A percentile compares a stretch with the other conserved stretches of the same genome.
These are phyloP conservation scores for Syritta pipiens DNA, from an alignment of 2,888 invertebrate genomes.

Conservation along the genomic window DNA sequence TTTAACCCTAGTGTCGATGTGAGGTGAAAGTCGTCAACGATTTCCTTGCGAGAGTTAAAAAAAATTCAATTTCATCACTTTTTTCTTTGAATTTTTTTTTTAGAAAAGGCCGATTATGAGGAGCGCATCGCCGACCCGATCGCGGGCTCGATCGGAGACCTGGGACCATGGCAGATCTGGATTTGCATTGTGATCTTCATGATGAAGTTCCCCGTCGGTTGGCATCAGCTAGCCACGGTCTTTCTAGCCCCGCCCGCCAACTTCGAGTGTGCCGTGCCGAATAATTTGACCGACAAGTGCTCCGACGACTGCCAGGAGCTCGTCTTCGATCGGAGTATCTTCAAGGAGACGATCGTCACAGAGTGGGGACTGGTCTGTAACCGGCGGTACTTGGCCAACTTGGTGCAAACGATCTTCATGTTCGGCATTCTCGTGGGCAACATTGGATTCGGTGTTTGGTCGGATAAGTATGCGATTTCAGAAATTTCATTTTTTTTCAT, in stretches of 20 bases:
- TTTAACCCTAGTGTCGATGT: too few species aligned
- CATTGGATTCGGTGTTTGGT: conserved; percentile 86
- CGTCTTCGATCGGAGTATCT: conserved; percentile 83
- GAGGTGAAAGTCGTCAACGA: too few species aligned
- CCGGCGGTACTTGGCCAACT: conserved; percentile 83
- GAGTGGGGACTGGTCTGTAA: conserved; percentile 86
- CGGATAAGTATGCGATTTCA: conserved; percentile 84
- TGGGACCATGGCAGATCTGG: conserved; percentile 88
- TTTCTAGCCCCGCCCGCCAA: conserved; percentile 86
- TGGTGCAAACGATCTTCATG: conserved; percentile 90
- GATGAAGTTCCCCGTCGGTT: conserved; percentile 88
- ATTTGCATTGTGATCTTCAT: conserved; percentile 85
- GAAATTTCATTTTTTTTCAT: not conserved
- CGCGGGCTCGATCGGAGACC: conserved; percentile 85
- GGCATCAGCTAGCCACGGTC: conserved; percentile 89
- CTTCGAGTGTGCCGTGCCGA: conserved; percentile 80
- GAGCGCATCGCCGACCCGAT: conserved; percentile 82
- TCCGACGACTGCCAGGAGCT: conserved; percentile 81
- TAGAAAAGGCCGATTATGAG: conserved; percentile 67
- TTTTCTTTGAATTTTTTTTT: too few species aligned
- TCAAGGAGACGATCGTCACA: conserved; percentile 86
- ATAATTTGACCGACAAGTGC: conserved; percentile 79
- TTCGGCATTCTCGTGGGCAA: conserved; percentile 88
- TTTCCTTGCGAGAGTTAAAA: not conserved
- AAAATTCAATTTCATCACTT: not conserved